Conservation (phyloP, 2,888 invertebrate species). For the Cosmia pyralina region DNA sequence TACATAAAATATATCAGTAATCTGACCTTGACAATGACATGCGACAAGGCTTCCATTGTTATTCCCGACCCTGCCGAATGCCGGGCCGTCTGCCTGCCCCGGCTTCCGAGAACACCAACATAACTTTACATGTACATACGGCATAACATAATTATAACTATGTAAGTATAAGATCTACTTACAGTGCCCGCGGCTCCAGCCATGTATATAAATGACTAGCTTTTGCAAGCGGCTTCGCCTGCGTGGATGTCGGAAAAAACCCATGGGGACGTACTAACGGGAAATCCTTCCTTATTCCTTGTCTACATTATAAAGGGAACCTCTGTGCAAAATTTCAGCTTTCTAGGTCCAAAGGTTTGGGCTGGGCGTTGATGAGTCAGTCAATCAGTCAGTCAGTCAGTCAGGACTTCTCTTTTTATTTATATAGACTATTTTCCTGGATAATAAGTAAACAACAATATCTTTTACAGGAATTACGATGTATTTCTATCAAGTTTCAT, state of each 20-base stretch:
- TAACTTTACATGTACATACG: neutral
- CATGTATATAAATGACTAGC: constrained; percentile 16
- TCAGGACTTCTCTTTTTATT: too few relatives aligned
- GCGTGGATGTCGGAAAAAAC: too few relatives aligned
- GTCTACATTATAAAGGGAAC: too few relatives aligned
- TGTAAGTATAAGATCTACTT: neutral
- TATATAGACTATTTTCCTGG: too few relatives aligned
- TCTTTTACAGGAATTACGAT: neutral
- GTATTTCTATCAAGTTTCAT: neutral
- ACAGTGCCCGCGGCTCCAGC: neutral
- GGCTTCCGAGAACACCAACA: constrained; percentile 43
- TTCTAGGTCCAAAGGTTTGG: too few relatives aligned
- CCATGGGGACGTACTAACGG: too few relatives aligned
- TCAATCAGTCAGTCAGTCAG: too few relatives aligned
- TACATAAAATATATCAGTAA: constrained; percentile 5
- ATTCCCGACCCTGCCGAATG: constrained; percentile 41
- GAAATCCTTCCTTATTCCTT: too few relatives aligned
- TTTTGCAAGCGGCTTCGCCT: too few relatives aligned
- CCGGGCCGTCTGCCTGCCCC: constrained; percentile 53
- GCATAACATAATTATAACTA: constrained; percentile 3
- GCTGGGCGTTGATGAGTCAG: too few relatives aligned
- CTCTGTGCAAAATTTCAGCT: too few relatives aligned
- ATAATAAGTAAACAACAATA: neutral
- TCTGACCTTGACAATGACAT: constrained; percentile 48
- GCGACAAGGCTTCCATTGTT: constrained; percentile 48